Percentiles rank a stretch among this genome's conserved stretches.
phyloP scores from a whole-genome alignment of 2,888 invertebrate species.

The Rhopalosiphum nymphaeae region DNA sequence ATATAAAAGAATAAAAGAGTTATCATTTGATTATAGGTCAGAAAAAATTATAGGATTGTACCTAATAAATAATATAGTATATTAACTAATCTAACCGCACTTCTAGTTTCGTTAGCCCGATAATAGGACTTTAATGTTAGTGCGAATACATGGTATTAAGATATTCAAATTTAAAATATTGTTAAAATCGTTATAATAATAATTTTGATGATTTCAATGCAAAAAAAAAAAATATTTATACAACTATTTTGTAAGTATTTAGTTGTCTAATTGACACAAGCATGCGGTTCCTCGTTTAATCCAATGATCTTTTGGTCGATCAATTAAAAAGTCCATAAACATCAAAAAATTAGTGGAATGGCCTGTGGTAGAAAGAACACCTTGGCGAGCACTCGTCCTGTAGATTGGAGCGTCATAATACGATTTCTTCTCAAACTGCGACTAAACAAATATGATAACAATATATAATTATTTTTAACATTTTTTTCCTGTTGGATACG shows the following conservation, averaged over 20 bases:
- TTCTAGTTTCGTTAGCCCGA: too few relatives aligned
- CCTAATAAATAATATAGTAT: too few relatives aligned
- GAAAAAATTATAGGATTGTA: too few relatives aligned
- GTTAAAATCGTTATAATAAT: too few relatives aligned
- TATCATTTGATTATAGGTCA: too few relatives aligned
- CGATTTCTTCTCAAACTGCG: conserved; percentile 75
- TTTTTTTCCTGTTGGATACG: neutral
- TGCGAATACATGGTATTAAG: too few relatives aligned
- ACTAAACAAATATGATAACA: conserved; percentile 70
- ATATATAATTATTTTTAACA: neutral
- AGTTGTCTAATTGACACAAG: conserved; percentile 84
- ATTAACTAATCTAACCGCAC: too few relatives aligned
- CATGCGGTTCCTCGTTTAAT: conserved; percentile 89
- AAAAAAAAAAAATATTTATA: too few relatives aligned
- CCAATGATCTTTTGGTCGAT: conserved; percentile 83
- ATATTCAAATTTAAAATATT: too few relatives aligned
- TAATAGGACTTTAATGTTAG: too few relatives aligned
- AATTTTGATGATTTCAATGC: too few relatives aligned
- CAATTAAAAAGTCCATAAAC: conserved; percentile 81
- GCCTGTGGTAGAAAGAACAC: conserved; percentile 90
- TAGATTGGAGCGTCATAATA: conserved; percentile 74
- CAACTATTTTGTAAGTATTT: conserved; percentile 66
- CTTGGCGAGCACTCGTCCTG: conserved; percentile 90
- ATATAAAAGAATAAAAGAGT: too few relatives aligned
- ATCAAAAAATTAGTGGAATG: conserved; percentile 96